These are phyloP conservation scores for Asarcornis scutulata DNA, from an alignment of 2,113 vertebrate species.

Conservation along the genomic window DNA sequence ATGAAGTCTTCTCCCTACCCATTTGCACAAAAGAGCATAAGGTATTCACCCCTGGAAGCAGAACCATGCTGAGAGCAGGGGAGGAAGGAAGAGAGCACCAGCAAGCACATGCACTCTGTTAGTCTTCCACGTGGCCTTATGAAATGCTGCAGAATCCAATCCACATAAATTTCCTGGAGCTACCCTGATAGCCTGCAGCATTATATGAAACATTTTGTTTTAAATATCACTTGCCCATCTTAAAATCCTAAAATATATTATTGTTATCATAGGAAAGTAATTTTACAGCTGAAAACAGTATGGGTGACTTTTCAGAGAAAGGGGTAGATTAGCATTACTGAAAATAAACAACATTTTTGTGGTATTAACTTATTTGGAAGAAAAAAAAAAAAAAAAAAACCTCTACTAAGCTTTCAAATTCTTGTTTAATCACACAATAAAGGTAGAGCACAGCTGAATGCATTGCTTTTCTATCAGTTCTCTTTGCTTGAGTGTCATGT, in stretches of 20 bases:
- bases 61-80: not conserved
- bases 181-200: accelerated
- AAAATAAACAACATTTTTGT: not conserved
- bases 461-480: not conserved
- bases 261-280: not conserved
- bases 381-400: accelerated
- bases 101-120: not conserved
- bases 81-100: not conserved
- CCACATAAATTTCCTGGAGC: not conserved
- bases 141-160: not conserved
- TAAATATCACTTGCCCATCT: not conserved
- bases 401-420: not conserved
- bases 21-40: not conserved
- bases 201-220: not conserved
- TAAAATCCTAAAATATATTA: not conserved
- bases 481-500: not conserved
- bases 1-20: not conserved
- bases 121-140: not conserved
- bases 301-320: not conserved
- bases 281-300: not conserved
- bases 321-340: not conserved
- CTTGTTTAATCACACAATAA: not conserved
- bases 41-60: not conserved
- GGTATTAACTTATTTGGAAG: not conserved
- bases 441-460: not conserved